Evolutionary conservation across 2,888 invertebrate genomes (phyloP), one percentile per base, ranked within the genome.

Genomic region (Lithophane ornitopus): DNA sequence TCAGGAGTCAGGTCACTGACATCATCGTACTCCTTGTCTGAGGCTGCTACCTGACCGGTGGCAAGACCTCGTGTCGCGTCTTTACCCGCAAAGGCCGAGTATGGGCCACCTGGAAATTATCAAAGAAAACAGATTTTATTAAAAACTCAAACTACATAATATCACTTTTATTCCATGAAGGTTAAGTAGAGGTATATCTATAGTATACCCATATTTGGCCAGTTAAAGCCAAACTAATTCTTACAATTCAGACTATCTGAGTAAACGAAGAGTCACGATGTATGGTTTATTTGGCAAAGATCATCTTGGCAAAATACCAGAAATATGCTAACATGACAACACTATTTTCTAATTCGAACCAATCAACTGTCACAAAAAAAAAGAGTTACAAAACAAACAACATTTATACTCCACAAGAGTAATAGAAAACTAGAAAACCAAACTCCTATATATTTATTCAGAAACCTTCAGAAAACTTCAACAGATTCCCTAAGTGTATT

Each of bases 31-130:
- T 95, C 96, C 74, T 91, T 92, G 76, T 96, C 95, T 0, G 94
- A 91, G 0, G 92, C 94, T 9, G 94, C 92, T 14, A 96, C 96
- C 61, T 94, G 91, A 1, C 95, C 96, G 0, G 96, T 96, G 26
- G 94, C 96, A 3, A 96, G 90, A 0, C 96, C 96, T 58, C 96
- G 89, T 0, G 96, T 96, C 0, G 96, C 96, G 44, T 96, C 96
- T 76, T 85, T 94, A 19, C 96, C 96, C 1, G 96, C 94, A 61
- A 96, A 96, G 0, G 95, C 96, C 12, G 96, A 78, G 81, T 96
- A 96, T 3, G 96, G 96, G 2, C 96, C 96, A 70, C 95, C 96
- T 96, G 93, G 22, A 94, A 94, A 49, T 56, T 19, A 77, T 41
- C 8, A 76, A 78, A 74, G 46, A 1, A n/a, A 39, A 63, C 1